Base-by-base conservation (phyloP, 2,888 invertebrate genomes). In the Amorpha juglandis region DNA sequence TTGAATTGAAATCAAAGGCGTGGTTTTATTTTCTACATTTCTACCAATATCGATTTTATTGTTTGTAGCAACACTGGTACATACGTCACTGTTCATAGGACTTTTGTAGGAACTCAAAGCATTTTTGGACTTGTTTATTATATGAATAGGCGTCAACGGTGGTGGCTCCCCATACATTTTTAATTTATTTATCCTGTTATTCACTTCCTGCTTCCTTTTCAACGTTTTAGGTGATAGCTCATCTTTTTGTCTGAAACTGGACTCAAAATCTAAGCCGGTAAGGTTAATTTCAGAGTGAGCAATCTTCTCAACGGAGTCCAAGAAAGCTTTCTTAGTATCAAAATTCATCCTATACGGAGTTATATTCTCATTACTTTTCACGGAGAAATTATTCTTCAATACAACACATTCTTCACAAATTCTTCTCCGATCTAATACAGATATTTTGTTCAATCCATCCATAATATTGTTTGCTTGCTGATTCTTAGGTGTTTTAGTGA, bases 401-500 rank as follows among this genome's bases (percentile, higher is more conserved):
- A 68, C 67, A 1, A 84, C 51, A 72, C 92, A 92, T 27, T 91
- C 88, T 6, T 83, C 78, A 63, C 82, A 83, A 64, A 89, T 87
- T 69, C 78, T 82, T 64, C 77, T 72, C 16, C 76, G 68, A 65
- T 82, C 78, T 3, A 80, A 70, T 16, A 71, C 66, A 1, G 91
- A 71, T 58, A 76, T 81, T 55, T 84, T 82, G 67, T 85, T 87
- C 0, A 96, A 84, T 35, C 84, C 81, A 0, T 94, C 87, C 8
- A 95, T 74, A 14, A 92, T 85, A 62, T 90, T 84, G 65, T 89
- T 88, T 0, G 95, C 84, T 71, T 89, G 87, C 63, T 81, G 80
- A 71, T 93, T 91, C 75, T 94, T 94, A 0, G 96, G 95, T 72
- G 94, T 94, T 77, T 92, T 93, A 0, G 96, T 95, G 72, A 96